Conservation (phyloP, 2,113 vertebrate genomes). For the Bubo bubo region DNA sequence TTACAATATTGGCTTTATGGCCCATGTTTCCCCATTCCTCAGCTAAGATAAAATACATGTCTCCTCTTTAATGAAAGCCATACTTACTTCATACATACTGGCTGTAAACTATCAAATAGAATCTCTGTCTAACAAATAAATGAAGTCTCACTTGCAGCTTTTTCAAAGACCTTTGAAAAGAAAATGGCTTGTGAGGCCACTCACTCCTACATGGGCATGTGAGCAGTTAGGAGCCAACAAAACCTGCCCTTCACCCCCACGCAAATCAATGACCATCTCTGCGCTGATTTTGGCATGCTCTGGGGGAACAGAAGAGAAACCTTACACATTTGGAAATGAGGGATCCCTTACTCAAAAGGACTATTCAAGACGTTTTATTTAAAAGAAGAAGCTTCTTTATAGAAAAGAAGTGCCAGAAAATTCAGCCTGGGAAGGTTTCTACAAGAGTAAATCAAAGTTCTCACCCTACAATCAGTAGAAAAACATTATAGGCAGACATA, state of each 20-base stretch:
- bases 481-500: background rate
- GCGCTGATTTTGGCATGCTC: background rate
- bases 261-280: background rate
- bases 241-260: background rate
- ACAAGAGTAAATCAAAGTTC: background rate
- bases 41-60: slow-evolving; percentile 5
- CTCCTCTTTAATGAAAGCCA: slow-evolving; percentile 40
- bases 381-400: background rate
- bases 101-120: slow-evolving; percentile 2
- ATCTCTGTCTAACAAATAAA: background rate
- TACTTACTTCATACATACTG: background rate
- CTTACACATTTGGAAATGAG: background rate
- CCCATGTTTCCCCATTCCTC: background rate
- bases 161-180: background rate
- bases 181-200: background rate
- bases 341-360: background rate
- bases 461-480: background rate
- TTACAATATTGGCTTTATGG: slow-evolving; percentile 43
- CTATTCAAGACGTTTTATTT: background rate
- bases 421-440: background rate
- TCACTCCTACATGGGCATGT: rapidly evolving
- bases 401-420: background rate
- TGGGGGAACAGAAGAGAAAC: background rate
- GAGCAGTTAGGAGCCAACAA: background rate
- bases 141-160: background rate